Evolutionary conservation across 2,113 vertebrate genomes (phyloP).

Genomic region (Vulpes vulpes): DNA sequence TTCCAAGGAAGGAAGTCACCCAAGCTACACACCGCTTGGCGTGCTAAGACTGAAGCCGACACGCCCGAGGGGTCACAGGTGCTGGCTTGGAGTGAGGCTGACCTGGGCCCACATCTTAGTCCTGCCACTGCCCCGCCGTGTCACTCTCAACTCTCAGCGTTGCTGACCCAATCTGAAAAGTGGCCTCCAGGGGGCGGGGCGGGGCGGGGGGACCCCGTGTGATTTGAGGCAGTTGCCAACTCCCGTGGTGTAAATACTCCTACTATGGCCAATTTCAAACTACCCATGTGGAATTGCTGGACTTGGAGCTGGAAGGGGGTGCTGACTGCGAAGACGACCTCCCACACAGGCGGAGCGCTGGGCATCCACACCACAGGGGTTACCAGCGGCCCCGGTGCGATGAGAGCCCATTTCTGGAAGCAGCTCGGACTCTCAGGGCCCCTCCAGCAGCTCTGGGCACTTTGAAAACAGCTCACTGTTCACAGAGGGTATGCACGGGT

Average conservation of each 20-base stretch:
- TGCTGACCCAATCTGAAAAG: neutral
- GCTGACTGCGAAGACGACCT: neutral
- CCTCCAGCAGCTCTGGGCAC: neutral
- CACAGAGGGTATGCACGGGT: rapidly evolving
- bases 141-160: neutral
- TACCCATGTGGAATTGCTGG: neutral
- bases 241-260: neutral
- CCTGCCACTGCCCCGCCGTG: neutral
- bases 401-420: neutral
- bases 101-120: neutral
- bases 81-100: neutral
- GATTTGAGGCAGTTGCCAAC: neutral
- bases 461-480: neutral
- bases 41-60: neutral
- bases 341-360: rapidly evolving
- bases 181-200: neutral
- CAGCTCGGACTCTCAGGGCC: neutral
- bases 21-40: neutral
- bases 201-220: neutral
- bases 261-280: neutral
- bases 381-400: neutral
- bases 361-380: neutral
- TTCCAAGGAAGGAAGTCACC: neutral
- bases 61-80: neutral
- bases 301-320: neutral